Conservation (phyloP, 1,140 invertebrate genomes). For the Neelides sp. region DNA sequence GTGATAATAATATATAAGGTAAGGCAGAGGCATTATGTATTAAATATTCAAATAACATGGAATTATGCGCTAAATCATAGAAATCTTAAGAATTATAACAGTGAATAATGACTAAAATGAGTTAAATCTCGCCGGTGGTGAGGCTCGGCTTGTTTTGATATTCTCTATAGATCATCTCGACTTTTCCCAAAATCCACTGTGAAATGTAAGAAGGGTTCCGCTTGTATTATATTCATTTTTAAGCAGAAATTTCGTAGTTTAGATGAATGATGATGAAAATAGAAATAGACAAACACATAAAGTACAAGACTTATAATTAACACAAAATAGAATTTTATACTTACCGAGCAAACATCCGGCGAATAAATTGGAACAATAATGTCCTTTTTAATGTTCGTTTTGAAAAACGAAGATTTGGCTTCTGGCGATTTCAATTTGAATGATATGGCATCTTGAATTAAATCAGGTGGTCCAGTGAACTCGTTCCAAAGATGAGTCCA, state of each 20-base stretch:
- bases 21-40: too few relatives aligned
- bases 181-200: conserved; percentile 30
- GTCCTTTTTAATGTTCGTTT: conserved; percentile 8
- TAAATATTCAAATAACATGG: too few relatives aligned
- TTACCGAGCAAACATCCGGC: conserved; percentile 29
- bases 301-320: not conserved
- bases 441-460: conserved; percentile 43
- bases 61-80: too few relatives aligned
- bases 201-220: conserved; percentile 24
- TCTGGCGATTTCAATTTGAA: conserved; percentile 29
- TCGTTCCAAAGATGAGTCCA: conserved; percentile 52
- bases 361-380: conserved; percentile 28
- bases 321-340: not conserved
- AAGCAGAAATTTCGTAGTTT: conserved; percentile 8
- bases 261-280: not conserved
- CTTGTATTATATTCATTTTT: conserved; percentile 12
- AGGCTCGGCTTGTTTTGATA: too few relatives aligned
- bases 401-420: conserved; percentile 22
- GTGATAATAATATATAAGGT: too few relatives aligned
- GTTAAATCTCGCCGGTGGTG: too few relatives aligned
- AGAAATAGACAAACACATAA: not conserved
- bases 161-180: too few relatives aligned
- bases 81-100: too few relatives aligned
- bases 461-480: conserved; percentile 40
- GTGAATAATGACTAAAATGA: too few relatives aligned